Base-by-base conservation (phyloP, 2,113 vertebrate species). In the Cranoglanis bouderius region DNA sequence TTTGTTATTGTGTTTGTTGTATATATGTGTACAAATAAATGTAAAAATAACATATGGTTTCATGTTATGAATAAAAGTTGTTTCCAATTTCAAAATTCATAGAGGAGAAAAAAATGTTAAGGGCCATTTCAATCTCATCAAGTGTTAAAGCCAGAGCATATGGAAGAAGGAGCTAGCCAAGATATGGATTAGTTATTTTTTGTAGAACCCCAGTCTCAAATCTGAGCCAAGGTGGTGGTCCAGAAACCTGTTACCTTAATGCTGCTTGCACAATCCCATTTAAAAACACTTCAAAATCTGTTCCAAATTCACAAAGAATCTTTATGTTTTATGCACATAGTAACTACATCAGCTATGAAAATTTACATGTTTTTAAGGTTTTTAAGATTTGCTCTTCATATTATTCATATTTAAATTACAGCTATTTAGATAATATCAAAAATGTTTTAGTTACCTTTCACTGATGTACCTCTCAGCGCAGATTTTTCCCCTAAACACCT, bases 221-320 rank as follows among this genome's bases (percentile, higher is more conserved):
- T 84, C 29, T 51, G 57, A 88, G 13, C 70, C 87, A 84, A 63
- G 43, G 59, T 38, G 29, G 74, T 51, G 77, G 67, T 70, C 53
- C 81, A 74, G 82, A 84, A 74, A 59, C 63, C 82, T 72, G 67
- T 77, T 77, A 84, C 82, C 87, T 75, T 40, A 61, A 32, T 84
- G 18, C 32, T 74, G 70, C 82, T 84, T 84, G 70, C n/a, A 84
- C 87, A 77, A 77, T 75, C 70, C 87, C 55, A 63, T 88, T 87
- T 40, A 59, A 82, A 88, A 84, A 21, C 46, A 70, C 46, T 49
- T 72, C 29, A 57, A 49, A 49, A n/a, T 88, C 21, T 81, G 16
- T 40, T 74, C 21, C 78, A 32, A 49, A 26, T 43, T 61, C 21
- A 24, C 57, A 87, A 51, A 65, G 59, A 0, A 81, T 65, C 40